phyloP scores from a whole-genome alignment of 1,140 invertebrate species.

The Rhagoletis pomonella region DNA sequence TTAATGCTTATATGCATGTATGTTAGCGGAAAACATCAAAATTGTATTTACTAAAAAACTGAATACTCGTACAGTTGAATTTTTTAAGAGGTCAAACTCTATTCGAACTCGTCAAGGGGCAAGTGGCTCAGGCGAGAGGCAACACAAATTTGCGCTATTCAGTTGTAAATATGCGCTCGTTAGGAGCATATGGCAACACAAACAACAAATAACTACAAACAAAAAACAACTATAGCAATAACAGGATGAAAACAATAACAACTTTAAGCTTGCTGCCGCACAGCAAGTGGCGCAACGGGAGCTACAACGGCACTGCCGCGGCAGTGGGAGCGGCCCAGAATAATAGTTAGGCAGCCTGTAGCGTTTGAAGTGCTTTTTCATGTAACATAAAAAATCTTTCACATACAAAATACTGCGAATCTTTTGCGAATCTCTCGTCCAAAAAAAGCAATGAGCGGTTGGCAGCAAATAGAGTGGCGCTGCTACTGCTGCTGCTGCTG shows the following conservation, averaged over 20 bases:
- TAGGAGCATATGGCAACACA: constrained; percentile 8
- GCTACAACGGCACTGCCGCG: not conserved
- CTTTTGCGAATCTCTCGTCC: not conserved
- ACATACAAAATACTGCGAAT: not conserved
- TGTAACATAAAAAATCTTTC: not conserved
- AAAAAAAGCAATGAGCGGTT: not conserved
- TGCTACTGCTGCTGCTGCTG: not conserved
- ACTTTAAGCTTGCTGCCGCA: no score
- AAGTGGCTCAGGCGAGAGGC: not conserved
- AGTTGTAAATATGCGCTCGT: constrained; percentile 19
- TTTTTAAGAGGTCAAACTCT: constrained; percentile 35
- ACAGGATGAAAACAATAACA: no score
- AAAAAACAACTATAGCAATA: no score
- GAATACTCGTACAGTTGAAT: not conserved
- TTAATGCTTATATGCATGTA: no score
- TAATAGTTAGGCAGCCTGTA: constrained; percentile 34
- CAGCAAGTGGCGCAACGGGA: not conserved
- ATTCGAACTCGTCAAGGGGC: not conserved
- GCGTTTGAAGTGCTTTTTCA: constrained; percentile 46
- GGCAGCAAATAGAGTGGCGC: not conserved
- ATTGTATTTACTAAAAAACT: no score
- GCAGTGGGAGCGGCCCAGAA: not conserved
- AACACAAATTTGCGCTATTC: not conserved
- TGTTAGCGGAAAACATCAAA: no score
- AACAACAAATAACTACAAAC: not conserved